Evolutionary conservation across 2,113 vertebrate genomes (phyloP), one percentile per base, ranked within the genome.

Genomic region (Pteruthius melanotis): DNA sequence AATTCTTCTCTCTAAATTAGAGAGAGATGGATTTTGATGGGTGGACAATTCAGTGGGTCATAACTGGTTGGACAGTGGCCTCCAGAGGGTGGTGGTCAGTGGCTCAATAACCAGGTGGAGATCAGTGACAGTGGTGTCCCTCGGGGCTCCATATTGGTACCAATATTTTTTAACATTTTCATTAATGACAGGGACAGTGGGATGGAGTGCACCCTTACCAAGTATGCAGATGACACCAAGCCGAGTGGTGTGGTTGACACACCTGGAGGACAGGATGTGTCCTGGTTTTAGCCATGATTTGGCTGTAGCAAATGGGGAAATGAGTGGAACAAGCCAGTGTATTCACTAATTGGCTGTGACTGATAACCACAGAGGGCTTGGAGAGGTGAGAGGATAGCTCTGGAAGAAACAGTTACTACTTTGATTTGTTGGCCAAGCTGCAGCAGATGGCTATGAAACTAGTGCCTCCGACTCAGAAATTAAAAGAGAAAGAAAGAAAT

Each of bases 401-500:
- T 57, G 50, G 18, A 78, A 79, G 37, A 47, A 86, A n/a, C 22
- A 9, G 23, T 65, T 70, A 33, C 88, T 44, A 19, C 40, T 89
- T 88, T 79, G 53, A 89, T 94, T 94, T 88, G 40, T 78, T 87
- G 79, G 17, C 53, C 30, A 72, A n/a, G 52, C 30, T 52, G 37
- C 56, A 37, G 27, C 16, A 35, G 52, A 42, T 0, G 0, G 47
- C 74, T 63, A 53, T 54, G 87, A 69, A 97, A 79, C 39, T 76
- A 31, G 49, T 85, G 53, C 37, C 61, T 94, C 56, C 60, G 94
- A 93, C 69, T 75, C 2, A 6, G 45, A 96, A 97, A 97, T 94
- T 91, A 97, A 96, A 96, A 95, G n/a, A 78, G 77, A 94, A 95
- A 87, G 68, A 60, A 92, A 80, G 54, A 65, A 85, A 89, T 72